Evolutionary conservation across 1,140 invertebrate species (phyloP).

Genomic region (Nasonia giraulti): DNA sequence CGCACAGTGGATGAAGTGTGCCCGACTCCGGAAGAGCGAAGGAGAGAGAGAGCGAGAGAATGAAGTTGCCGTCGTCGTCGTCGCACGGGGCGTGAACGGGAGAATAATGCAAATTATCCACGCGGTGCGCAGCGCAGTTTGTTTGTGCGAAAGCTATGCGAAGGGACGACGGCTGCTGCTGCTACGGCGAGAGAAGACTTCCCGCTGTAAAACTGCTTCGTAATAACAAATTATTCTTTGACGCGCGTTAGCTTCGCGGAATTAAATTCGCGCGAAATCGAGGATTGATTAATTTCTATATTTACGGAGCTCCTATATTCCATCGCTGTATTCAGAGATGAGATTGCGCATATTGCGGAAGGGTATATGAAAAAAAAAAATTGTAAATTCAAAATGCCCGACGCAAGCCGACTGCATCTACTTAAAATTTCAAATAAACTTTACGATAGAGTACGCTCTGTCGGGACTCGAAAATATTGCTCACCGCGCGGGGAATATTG

Average conservation of each 20-base stretch:
- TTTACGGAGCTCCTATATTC: too few relatives aligned
- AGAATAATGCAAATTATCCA: conserved; percentile 62
- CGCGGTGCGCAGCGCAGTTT: conserved; percentile 32
- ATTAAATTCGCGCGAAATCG: not conserved
- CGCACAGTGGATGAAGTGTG: conserved; percentile 50
- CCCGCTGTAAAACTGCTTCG: not conserved
- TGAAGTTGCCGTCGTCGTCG: conserved; percentile 45
- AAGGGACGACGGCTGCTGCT: conserved; percentile 3
- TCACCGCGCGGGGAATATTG: not conserved
- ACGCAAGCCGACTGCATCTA: too few relatives aligned
- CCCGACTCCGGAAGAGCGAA: conserved; percentile 38
- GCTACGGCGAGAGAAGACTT: not conserved
- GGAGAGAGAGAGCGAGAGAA: conserved; percentile 38
- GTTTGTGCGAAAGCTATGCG: not conserved
- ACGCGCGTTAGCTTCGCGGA: not conserved
- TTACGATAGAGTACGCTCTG: not conserved
- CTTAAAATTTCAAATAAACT: not conserved
- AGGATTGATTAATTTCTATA: not conserved
- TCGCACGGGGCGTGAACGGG: conserved; percentile 47
- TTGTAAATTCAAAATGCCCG: too few relatives aligned
- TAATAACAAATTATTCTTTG: not conserved
- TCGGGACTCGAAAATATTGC: too few relatives aligned
- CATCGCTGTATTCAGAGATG: too few relatives aligned
- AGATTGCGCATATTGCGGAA: too few relatives aligned
- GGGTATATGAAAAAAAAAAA: too few relatives aligned